Evolutionary conservation across 2,888 invertebrate genomes (phyloP), one percentile per base, ranked within the genome.

Genomic region (Stenotaenia linearis): DNA sequence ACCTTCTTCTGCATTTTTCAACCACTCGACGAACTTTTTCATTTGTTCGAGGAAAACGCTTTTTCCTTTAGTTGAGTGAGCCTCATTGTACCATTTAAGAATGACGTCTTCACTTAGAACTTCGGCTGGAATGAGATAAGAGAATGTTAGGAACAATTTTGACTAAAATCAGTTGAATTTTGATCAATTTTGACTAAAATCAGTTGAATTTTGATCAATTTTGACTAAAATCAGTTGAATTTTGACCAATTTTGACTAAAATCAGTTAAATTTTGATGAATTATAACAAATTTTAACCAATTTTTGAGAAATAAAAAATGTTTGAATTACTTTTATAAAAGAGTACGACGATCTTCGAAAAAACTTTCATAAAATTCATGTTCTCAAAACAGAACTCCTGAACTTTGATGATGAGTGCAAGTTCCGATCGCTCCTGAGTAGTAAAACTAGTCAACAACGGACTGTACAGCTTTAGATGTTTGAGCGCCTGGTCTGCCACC

Each of bases 311-410:
- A 37, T 37, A 32, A 32, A 32, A 32, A 32, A 32, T 32, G 32
- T 32, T 6, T 28, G 25, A 75, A 21, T 87, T 87, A 92, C 93
- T 94, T 91, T 96, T 97, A 89, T 98, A 98, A 89, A 97, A 92
- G 86, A 97, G 91, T 88, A 97, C 91, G 85, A 98, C 92, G 85
- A 98, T 96, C 89, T 97, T 97, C 87, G 95, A 95, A 91, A 98
- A 98, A 87, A 95, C 95, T 87, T 96, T 95, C 95, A 98, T 96
- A 88, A 98, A 98, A 87, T 94, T 95, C 97, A 97, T 97, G 89
- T 98, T 97, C 87, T 97, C 97, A 87, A 98, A 98, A 88, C 97
- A 98, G 88, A 94, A 98, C 86, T 98, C 97, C 88, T 98, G 98
- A 84, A 97, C 94, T 88, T 96, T 95, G 83, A 94, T 89, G 85